Conservation (phyloP, 2,797 vertebrate genomes). For the Cynopterus sphinx region DNA sequence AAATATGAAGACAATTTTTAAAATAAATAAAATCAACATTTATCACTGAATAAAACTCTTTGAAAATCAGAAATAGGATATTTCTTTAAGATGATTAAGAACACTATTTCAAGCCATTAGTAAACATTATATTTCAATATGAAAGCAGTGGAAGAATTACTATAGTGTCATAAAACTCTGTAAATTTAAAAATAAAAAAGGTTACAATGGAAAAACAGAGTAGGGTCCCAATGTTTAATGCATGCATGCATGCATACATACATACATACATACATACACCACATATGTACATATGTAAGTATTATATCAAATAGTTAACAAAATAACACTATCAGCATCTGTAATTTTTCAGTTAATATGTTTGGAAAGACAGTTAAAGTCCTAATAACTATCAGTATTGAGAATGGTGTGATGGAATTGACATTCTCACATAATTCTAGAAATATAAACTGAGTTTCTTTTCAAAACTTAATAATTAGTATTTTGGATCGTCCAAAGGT, state of each 20-base stretch:
- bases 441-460: background rate
- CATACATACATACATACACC: background rate
- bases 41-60: background rate
- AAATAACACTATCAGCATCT: background rate
- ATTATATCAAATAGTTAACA: background rate
- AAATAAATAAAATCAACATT: background rate
- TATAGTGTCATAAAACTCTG: background rate
- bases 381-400: background rate
- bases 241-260: background rate
- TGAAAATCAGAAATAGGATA: background rate
- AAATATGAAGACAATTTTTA: background rate
- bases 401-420: background rate
- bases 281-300: background rate
- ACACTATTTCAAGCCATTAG: background rate
- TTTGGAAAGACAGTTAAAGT: background rate
- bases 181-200: background rate
- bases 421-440: background rate
- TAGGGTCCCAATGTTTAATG: background rate
- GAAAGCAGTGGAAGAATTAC: background rate
- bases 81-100: background rate
- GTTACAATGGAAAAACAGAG: background rate
- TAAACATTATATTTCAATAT: background rate
- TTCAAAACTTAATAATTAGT: background rate
- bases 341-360: background rate
- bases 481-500: background rate